A percentile compares a stretch with the other conserved stretches of the same genome.
These are phyloP conservation scores for Dicerorhinus sumatrensis DNA, from an alignment of 2,113 vertebrate species.

Conservation along the genomic window DNA sequence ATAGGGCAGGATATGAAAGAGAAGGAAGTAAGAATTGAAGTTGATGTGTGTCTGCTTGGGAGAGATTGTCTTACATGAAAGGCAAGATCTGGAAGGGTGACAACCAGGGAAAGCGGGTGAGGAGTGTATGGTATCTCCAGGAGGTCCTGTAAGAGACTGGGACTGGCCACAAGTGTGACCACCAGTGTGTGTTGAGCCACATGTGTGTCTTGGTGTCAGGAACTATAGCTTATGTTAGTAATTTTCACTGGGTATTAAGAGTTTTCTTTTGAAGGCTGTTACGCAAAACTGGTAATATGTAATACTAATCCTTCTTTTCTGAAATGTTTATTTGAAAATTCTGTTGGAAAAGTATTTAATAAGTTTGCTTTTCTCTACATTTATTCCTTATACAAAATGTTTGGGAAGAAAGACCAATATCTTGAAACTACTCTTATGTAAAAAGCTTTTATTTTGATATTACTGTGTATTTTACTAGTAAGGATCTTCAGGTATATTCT, in stretches of 20 bases:
- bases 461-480: background rate
- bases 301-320: background rate
- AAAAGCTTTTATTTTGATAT: background rate
- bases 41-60: background rate
- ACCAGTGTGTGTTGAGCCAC: background rate
- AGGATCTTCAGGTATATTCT: background rate
- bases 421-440: background rate
- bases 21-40: conserved; percentile 7
- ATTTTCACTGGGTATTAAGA: background rate
- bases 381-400: conserved; percentile 28
- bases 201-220: background rate
- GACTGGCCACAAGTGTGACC: background rate
- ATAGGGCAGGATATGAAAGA: background rate
- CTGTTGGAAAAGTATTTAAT: background rate
- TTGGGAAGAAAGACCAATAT: background rate
- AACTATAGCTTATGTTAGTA: background rate
- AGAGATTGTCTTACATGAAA: background rate
- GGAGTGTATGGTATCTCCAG: background rate
- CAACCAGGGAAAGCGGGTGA: background rate
- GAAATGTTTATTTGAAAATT: conserved; percentile 19
- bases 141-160: too few relatives aligned
- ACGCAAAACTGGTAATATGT: background rate
- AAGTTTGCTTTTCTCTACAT: background rate
- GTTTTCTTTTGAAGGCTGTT: conserved; percentile 3
- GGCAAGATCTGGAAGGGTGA: background rate